phyloP scores from a whole-genome alignment of 2,797 vertebrate genomes.

The Simalia tracyae region DNA sequence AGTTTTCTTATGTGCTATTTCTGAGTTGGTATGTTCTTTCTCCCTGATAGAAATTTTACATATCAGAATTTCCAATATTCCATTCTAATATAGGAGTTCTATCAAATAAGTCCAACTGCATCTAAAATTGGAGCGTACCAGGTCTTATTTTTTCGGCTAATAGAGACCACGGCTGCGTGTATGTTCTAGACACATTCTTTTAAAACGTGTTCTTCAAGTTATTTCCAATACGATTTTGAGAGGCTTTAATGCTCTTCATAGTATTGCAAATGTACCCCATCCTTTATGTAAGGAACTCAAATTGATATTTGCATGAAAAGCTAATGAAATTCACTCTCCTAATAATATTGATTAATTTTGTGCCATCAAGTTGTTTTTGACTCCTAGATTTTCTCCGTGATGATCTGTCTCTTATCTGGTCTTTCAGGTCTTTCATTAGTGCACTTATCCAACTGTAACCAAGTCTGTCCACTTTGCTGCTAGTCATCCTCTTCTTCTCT shows the following conservation, averaged over 20 bases:
- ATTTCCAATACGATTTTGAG: background rate
- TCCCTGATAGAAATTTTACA: constrained; percentile 32
- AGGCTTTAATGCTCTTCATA: background rate
- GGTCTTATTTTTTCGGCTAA: no score
- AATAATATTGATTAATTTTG: background rate
- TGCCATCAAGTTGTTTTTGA: no score
- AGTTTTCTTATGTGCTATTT: background rate
- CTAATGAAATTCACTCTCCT: background rate
- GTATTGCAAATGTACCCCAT: no score
- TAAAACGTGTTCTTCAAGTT: no score
- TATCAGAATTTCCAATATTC: background rate
- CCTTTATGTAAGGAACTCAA: no score
- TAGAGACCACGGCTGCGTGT: background rate
- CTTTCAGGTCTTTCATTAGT: no score
- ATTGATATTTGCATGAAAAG: background rate
- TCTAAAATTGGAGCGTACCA: background rate
- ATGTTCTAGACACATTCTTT: background rate
- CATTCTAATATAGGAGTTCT: constrained; percentile 18
- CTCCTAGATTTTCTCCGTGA: no score
- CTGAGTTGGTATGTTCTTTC: background rate
- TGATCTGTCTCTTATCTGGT: no score
- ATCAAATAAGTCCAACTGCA: background rate
- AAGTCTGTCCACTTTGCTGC: no score
- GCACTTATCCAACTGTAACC: no score
- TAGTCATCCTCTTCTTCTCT: no score